phyloP scores from a whole-genome alignment of 2,113 vertebrate species.

The Haemorhous mexicanus region DNA sequence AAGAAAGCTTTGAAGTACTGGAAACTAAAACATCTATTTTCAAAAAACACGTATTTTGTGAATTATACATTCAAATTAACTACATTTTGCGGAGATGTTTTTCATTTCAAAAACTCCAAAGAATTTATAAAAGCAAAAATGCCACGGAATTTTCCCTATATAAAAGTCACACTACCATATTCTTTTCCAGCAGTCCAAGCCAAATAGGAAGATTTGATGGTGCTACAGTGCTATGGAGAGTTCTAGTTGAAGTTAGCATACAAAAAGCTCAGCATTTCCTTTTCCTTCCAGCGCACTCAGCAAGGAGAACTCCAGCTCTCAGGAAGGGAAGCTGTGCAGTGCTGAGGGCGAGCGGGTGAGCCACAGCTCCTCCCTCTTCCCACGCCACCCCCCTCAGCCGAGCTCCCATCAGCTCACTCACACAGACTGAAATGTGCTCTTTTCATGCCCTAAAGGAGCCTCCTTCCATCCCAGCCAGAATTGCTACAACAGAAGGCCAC shows the following conservation, averaged over 20 bases:
- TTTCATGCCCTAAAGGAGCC: background rate
- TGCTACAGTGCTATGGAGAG: background rate
- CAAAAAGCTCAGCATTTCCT: background rate
- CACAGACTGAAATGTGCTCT: background rate
- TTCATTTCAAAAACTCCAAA: background rate
- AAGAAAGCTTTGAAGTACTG: background rate
- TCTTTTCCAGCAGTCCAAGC: background rate
- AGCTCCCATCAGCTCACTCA: background rate
- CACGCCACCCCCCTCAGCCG: accelerated
- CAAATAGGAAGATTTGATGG: background rate
- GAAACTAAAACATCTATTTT: background rate
- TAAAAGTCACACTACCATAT: background rate
- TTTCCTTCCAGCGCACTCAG: background rate
- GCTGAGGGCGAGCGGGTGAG: accelerated
- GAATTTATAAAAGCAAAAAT: background rate
- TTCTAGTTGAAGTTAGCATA: background rate
- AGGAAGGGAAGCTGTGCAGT: background rate
- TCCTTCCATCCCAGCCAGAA: background rate
- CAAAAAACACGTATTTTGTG: background rate
- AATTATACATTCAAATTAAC: background rate
- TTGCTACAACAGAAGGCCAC: accelerated
- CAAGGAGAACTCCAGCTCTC: background rate
- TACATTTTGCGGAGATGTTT: background rate
- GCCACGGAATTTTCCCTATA: accelerated
- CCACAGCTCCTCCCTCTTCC: accelerated